Evolutionary conservation across 2,113 vertebrate genomes (phyloP), one percentile per base, ranked within the genome.

Genomic region (Miniopterus natalensis): DNA sequence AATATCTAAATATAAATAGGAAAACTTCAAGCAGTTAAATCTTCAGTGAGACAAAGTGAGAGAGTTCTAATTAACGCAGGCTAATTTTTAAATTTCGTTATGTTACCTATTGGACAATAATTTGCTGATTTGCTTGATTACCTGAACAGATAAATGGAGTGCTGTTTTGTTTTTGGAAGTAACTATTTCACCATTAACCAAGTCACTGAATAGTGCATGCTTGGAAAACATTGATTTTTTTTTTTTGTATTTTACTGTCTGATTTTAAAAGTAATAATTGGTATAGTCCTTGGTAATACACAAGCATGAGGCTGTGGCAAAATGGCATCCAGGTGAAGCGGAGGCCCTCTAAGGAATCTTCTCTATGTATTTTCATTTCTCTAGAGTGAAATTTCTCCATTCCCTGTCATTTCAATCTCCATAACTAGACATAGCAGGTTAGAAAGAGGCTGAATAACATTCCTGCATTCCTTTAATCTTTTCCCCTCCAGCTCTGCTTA

Each of bases 141-240:
- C 15, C 74, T 89, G 70, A 92, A 88, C 21, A 80, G 25, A 81
- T 61, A 90, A 92, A 88, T 8, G 6, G 18, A 92, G 17, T 36
- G 25, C 10, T 84, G 17, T 53, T 94, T 92, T 85, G 49, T 42
- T 36, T 90, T 45, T 74, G 57, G 94, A 93, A 31, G 18, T 6
- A 61, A 57, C 23, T 84, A 65, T 45, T 74, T 77, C 61, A 73
- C 31, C 55, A 70, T 17, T 66, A 66, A 8, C n/a, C 61, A 65
- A n/a, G 74, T 66, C 88, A 83, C 15, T 78, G 59, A 66, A 81
- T 71, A 49, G 8, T 18, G 1, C 8, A 36, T 65, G 15, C 25
- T 1, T 42, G 29, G 68, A 93, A 95, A 86, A 88, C 13, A 81
- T 7, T 21, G 4, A 13, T n/a, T 75, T 85, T 42, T 49, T 29